phyloP scores from a whole-genome alignment of 1,140 invertebrate species.

The Plutomurus gul region DNA sequence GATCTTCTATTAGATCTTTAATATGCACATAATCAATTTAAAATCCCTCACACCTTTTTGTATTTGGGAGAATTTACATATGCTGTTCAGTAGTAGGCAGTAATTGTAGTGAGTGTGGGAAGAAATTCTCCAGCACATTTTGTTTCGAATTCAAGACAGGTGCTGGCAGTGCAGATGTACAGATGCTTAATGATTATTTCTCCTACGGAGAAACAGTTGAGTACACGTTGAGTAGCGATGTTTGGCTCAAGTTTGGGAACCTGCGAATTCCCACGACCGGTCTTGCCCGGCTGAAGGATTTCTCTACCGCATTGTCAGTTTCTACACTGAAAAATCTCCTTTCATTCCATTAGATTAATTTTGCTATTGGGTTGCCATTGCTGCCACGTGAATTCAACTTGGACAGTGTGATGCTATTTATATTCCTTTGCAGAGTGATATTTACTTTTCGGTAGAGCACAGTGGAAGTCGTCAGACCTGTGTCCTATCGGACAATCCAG shows the following conservation, averaged over 20 bases:
- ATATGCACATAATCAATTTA: not conserved
- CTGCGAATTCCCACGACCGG: slow-evolving; percentile 33
- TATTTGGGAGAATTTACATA: not conserved
- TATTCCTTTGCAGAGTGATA: too few species aligned
- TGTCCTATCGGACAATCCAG: not conserved
- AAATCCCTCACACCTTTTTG: not conserved
- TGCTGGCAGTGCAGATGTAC: not conserved
- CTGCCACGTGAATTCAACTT: too few species aligned
- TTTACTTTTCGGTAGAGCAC: too few species aligned
- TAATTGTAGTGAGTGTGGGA: not conserved
- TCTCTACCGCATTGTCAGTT: not conserved
- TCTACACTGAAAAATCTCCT: not conserved
- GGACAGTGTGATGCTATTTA: too few species aligned
- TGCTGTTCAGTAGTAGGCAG: not conserved
- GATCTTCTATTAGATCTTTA: not conserved
- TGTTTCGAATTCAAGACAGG: not conserved
- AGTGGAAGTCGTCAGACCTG: too few species aligned
- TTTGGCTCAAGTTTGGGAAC: slow-evolving; percentile 21
- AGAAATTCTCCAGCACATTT: not conserved
- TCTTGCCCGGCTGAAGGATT: not conserved
- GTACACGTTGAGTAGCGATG: slow-evolving; percentile 1
- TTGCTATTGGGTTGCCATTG: slow-evolving; percentile 2
- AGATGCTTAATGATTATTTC: not conserved
- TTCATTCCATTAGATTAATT: not conserved
- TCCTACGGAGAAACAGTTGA: slow-evolving; percentile 2